Percentiles rank a stretch among this genome's conserved stretches.
Evolutionary conservation across 2,797 vertebrate species (phyloP).

Genomic region (Catostomus latipinnis): DNA sequence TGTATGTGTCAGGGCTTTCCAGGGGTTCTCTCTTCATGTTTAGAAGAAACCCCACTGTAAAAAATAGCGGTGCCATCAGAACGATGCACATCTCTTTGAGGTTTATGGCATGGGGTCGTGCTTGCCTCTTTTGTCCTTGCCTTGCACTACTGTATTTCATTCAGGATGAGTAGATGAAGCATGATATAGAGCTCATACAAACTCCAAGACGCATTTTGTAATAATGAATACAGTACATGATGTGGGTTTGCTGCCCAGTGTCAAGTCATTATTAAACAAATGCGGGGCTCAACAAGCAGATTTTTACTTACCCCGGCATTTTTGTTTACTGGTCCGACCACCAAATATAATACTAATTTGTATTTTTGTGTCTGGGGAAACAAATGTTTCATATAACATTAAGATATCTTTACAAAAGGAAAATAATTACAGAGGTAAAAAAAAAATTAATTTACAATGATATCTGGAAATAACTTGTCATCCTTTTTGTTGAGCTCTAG

Average conservation of each 20-base stretch:
- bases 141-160: conserved; percentile 12
- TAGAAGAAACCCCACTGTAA: not conserved
- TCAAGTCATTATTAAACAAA: conserved; percentile 5
- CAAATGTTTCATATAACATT: no score
- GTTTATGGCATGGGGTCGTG: not conserved
- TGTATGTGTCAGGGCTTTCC: not conserved
- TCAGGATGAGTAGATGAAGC: not conserved
- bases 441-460: no score
- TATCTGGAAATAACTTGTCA: no score
- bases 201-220: conserved; percentile 9
- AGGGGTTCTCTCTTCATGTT: not conserved
- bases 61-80: not conserved
- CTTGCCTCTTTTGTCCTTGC: not conserved
- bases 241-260: not conserved
- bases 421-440: no score
- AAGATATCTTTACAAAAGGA: no score
- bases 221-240: not conserved
- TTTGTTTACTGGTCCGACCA: no score
- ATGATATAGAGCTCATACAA: conserved; percentile 13
- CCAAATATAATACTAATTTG: no score
- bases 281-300: no score
- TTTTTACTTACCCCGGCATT: no score
- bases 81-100: not conserved
- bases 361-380: no score
- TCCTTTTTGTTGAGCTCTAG: not conserved